Base-by-base conservation (phyloP, 2,113 vertebrate genomes). In the Xiphorhynchus elegans region DNA sequence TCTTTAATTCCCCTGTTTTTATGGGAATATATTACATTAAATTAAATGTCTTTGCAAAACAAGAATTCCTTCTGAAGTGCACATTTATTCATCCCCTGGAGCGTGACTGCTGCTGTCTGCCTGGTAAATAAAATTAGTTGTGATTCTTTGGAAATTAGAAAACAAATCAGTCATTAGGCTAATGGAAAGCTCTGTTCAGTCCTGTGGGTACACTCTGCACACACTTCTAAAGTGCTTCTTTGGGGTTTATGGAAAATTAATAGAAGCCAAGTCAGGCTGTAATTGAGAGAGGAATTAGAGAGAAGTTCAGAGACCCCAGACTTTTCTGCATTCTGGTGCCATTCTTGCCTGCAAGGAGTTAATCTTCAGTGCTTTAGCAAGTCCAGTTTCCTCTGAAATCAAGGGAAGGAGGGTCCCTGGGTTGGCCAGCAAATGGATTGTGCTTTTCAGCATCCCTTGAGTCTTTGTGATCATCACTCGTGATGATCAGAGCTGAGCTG, bases 101-200 rank as follows among this genome's bases (percentile, higher is more conserved):
- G 60, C 31, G 9, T 78, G 75, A 81, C 70, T 3, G 13, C 77
- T 53, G 12, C 50, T 63, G 44, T 13, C 40, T 37, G 52, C 37
- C 75, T 55, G 21, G 80, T 31, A 91, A 94, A 94, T 89, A 85
- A 86, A 94, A 94, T 90, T 35, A 88, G 62, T 49, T 86, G 49
- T 70, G 67, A 94, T 84, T 89, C 7, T 29, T 49, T 72, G n/a
- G 56, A 39, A 95, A 94, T 83, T 78, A 72, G 67, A 79, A 67
- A 82, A 85, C 47, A 89, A 83, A 92, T 83, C 76, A 89, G 47
- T 83, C 66, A 86, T 86, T 72, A 90, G 62, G 58, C 35, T 79
- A 90, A 90, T 83, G 83, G 79, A 90, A 89, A 92, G 80, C 42
- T 42, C 56, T 74, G 56, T 44, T 29, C 50, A 52, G 23, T 55